phyloP scores from a whole-genome alignment of 2,888 invertebrate genomes.

The Cantharis rustica region DNA sequence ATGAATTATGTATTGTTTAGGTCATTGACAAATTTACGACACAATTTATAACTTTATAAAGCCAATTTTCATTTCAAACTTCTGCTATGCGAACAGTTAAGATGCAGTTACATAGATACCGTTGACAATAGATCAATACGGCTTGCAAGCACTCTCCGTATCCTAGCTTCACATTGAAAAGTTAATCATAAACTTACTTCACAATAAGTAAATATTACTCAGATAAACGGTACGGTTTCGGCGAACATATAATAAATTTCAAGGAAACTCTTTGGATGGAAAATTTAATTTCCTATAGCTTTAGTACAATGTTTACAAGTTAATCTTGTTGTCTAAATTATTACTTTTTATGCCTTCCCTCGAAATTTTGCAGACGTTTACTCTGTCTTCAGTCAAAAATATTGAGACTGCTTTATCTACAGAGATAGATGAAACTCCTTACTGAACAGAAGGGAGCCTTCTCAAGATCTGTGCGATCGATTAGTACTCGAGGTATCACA shows the following conservation, averaged over 20 bases:
- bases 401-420: not conserved
- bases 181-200: not conserved
- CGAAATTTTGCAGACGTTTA: not conserved
- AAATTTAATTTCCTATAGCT: not conserved
- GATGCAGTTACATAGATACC: not conserved
- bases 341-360: not conserved
- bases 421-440: not conserved
- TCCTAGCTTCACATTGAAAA: not conserved
- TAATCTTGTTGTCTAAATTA: not conserved
- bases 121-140: not conserved
- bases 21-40: not conserved
- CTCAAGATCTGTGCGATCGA: no score
- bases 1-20: not conserved
- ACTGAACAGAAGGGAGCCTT: no score
- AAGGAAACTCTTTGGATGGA: not conserved
- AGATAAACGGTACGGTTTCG: not conserved
- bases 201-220: not conserved
- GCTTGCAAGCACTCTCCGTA: not conserved
- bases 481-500: no score
- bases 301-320: not conserved
- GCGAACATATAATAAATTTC: not conserved
- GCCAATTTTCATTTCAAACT: not conserved
- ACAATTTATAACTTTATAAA: not conserved
- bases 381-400: not conserved
- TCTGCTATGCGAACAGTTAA: not conserved